Evolutionary conservation across 2,797 vertebrate genomes (phyloP), one percentile per base, ranked within the genome.

Genomic region (Ctenochaetus hawaiiensis): DNA sequence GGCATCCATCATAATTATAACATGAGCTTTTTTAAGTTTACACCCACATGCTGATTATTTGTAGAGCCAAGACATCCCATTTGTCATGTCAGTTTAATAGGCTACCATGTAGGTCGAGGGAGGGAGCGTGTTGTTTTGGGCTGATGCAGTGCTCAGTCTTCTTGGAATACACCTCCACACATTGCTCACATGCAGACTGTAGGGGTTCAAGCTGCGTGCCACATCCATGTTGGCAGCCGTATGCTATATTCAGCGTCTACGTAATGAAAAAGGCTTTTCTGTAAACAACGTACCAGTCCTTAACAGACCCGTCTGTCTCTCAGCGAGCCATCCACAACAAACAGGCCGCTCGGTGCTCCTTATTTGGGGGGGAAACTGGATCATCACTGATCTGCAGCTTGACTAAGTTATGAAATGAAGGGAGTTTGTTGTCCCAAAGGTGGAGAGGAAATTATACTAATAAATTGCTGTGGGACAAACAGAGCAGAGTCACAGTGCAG

Each of bases 401-500:
- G 0, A n/a, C 51, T 75, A 58, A 66, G 54, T 88, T 91, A 78
- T 72, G 76, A 90, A 88, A 86, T 73, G 61, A 77, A 60, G 61
- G 68, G 73, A 80, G 72, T 51, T 57, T 66, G 59, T 53, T 52
- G 67, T 87, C 78, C 75, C 75, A 34, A 75, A 84, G 81, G 85
- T 82, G 75, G 72, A 75, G 59, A 59, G 77, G 65, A 87, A 91
- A 91, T 85, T 73, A 77, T 54, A 86, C 79, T 63, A 87, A 85
- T 87, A 88, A 87, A 86, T 57, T 88, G 82, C 81, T 84, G 53
- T 78, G 84, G 81, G 85, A 90, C 81, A 80, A 84, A 88, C 72
- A 89, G 54, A 74, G 73, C 9, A 0, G 34, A 88, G 84, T 62
- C 52, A 80, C 5, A 10, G 61, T 62, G 70, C 56, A 26, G 67